These are phyloP conservation scores for Laspeyria flexula DNA, from an alignment of 2,888 invertebrate species.

Conservation along the genomic window DNA sequence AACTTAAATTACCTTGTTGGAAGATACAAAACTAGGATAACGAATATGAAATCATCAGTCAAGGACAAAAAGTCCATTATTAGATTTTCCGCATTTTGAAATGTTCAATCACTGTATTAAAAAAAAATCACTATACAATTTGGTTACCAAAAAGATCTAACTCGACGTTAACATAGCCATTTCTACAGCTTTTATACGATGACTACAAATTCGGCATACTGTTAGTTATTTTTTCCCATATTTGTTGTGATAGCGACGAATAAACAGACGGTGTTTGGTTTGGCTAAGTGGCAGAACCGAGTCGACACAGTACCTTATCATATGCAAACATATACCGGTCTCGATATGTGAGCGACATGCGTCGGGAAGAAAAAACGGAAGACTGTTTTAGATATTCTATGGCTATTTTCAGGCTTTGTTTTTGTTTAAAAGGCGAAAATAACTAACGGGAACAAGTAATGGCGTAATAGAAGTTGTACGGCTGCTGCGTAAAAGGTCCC, in stretches of 20 bases:
- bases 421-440: conserved; percentile 1
- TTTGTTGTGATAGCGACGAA: conserved; percentile 37
- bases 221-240: conserved; percentile 31
- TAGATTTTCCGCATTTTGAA: no score
- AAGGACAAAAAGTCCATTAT: no score
- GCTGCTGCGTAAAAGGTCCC: no score
- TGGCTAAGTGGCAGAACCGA: conserved; percentile 25
- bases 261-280: conserved; percentile 32
- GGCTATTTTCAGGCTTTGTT: conserved; percentile 2
- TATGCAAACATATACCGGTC: conserved; percentile 41
- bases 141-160: no score
- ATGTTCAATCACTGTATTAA: no score
- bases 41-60: no score
- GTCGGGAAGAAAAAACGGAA: conserved; percentile 23
- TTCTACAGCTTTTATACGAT: not conserved
- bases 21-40: no score
- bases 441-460: no score
- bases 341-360: conserved; percentile 31
- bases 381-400: not conserved
- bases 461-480: no score
- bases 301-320: conserved; percentile 36
- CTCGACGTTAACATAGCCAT: not conserved
- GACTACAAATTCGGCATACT: conserved; percentile 13
- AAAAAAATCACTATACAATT: no score
- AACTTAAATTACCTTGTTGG: no score